Conservation (phyloP, 2,797 vertebrate genomes). For the Sebastes itinus region DNA sequence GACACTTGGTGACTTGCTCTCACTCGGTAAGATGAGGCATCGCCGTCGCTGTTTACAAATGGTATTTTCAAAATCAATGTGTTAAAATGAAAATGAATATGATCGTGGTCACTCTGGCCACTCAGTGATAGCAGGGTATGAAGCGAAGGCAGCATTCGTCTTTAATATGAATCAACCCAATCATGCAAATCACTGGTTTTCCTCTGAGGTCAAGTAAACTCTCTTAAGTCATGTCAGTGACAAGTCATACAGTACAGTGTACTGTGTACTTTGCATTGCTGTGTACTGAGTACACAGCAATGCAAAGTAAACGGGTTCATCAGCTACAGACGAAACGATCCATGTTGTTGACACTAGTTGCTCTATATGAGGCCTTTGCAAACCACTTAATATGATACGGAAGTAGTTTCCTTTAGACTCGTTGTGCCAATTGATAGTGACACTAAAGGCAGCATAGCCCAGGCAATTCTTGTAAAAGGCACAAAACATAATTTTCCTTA, state of each 20-base stretch:
- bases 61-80: conserved; percentile 8
- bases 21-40: conserved; percentile 3
- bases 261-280: no score
- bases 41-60: conserved; percentile 2
- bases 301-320: not conserved
- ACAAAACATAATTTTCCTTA: not conserved
- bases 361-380: not conserved
- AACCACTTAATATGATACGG: not conserved
- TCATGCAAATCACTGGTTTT: not conserved
- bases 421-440: not conserved
- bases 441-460: not conserved
- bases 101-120: not conserved
- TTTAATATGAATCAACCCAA: not conserved
- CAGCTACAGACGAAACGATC: not conserved
- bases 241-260: not conserved
- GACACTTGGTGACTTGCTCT: conserved; percentile 33
- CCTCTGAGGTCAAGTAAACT: not conserved
- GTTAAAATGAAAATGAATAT: not conserved
- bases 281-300: not conserved
- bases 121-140: not conserved
- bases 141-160: not conserved
- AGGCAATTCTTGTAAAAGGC: not conserved
- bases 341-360: not conserved
- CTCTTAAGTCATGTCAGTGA: not conserved
- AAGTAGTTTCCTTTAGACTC: not conserved